phyloP scores from a whole-genome alignment of 1,140 invertebrate species.

The Lordiphosa clarofinis region DNA sequence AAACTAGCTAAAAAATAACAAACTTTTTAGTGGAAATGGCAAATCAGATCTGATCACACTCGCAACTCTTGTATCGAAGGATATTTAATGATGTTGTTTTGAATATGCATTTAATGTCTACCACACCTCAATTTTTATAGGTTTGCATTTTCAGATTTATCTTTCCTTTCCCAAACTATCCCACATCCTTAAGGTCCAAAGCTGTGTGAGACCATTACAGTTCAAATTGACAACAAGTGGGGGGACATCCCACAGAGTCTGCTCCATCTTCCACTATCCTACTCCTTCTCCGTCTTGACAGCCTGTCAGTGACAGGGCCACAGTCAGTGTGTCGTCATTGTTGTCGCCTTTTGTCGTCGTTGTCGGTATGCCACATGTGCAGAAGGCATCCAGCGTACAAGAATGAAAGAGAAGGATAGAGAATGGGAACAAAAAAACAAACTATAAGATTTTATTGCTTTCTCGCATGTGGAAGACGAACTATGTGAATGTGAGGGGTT shows the following conservation, averaged over 20 bases:
- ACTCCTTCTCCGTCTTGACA: constrained; percentile 37
- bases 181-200: background rate
- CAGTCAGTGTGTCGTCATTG: constrained; percentile 70
- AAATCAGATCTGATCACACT: too few relatives aligned
- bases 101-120: too few relatives aligned
- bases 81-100: too few relatives aligned
- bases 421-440: constrained; percentile 10
- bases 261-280: constrained; percentile 6
- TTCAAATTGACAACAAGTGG: constrained; percentile 49
- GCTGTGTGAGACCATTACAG: background rate
- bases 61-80: too few relatives aligned
- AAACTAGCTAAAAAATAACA: too few relatives aligned
- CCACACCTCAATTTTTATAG: too few relatives aligned
- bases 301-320: constrained; percentile 61
- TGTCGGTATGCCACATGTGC: constrained; percentile 9
- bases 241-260: constrained; percentile 26
- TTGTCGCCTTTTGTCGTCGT: constrained; percentile 58
- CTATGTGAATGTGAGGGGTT: constrained; percentile 35
- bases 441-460: constrained; percentile 72
- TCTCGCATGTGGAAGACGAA: constrained; percentile 59
- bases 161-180: too few relatives aligned
- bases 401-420: constrained; percentile 9
- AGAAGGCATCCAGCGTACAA: constrained; percentile 1
- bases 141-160: too few relatives aligned
- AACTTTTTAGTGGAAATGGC: too few relatives aligned